phyloP scores from a whole-genome alignment of 2,888 invertebrate species.

The Cantharis lateralis region DNA sequence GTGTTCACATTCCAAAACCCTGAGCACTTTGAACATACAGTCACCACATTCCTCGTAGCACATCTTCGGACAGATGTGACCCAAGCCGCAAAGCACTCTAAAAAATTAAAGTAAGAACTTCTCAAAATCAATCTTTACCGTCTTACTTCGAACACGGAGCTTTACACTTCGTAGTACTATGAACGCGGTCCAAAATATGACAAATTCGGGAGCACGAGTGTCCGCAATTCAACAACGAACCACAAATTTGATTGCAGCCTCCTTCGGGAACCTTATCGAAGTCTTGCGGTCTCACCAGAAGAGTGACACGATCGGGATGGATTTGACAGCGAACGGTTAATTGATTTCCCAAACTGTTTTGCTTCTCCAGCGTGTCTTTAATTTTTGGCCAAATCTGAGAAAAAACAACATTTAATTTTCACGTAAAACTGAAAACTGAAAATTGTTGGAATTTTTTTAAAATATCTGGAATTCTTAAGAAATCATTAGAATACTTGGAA shows the following conservation, averaged over 20 bases:
- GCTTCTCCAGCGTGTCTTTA: constrained; percentile 55
- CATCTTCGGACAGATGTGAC: constrained; percentile 59
- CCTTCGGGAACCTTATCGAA: constrained; percentile 62
- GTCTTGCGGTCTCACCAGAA: constrained; percentile 52
- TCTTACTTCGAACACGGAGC: constrained; percentile 59
- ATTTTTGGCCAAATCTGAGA: constrained; percentile 62
- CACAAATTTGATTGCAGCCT: constrained; percentile 43
- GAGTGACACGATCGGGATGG: constrained; percentile 55
- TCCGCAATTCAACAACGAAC: constrained; percentile 59
- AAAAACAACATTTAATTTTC: not conserved
- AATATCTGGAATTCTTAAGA: no score
- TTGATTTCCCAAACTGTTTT: constrained; percentile 60
- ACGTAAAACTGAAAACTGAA: no score
- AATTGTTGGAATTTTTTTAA: no score
- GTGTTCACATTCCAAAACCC: constrained; percentile 60
- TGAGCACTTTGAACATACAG: constrained; percentile 48
- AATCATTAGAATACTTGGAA: no score
- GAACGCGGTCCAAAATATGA: constrained; percentile 63
- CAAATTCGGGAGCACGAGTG: constrained; percentile 67
- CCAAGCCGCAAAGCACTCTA: constrained; percentile 58
- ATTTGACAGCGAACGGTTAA: constrained; percentile 61
- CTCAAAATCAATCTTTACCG: not conserved
- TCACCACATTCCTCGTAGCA: constrained; percentile 51
- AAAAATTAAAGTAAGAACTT: not conserved
- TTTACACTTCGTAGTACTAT: constrained; percentile 57